Evolutionary conservation across 1,140 invertebrate genomes (phyloP), one percentile per base, ranked within the genome.

Genomic region (Brachionus asplanchnoidis): DNA sequence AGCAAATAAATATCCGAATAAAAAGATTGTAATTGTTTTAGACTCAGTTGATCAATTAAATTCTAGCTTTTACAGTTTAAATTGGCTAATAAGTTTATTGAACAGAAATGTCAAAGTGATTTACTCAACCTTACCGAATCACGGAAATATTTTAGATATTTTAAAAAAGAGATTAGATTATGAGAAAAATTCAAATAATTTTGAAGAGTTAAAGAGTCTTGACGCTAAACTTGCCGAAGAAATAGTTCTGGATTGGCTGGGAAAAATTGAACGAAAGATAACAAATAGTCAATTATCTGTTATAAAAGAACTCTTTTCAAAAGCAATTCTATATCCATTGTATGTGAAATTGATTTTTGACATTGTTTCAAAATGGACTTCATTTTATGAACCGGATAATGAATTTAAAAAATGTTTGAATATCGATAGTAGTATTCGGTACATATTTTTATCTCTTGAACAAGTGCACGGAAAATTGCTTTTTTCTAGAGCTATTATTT

Each of bases 301-400:
- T 14, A 95, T 98, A 0, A 73, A 7, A 1, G 93, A 93, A 11
- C 96, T 95, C 88, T 95, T 90, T 9, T 87, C 97, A 44, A 85
- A 44, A 4, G 93, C 93, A 12, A 93, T 94, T 36, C 23, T 77
- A 0, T 60, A 23, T 23, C 68, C 84, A n/a, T 36, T 84, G 7
- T 77, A 56, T 44, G 12, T 84, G 7, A 84, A 78, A 75, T 40
- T 84, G 11, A 65, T 84, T 12, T 84, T 84, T 60, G 84, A 84
- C 65, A 84, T 84, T 26, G 36, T 77, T 7, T 60, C 73, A 4
- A 84, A 28, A 26, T 84, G 68, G 68, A 66, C 23, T 8, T 84
- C 84, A 36, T 84, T 32, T 75, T 44, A 53, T 40, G 26, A 8
- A 14, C 60, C 60, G 7, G 84, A 84, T 23, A 1, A 42, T 2